Base-by-base conservation (phyloP, 1,140 invertebrate genomes). In the Drosophila eugracilis region DNA sequence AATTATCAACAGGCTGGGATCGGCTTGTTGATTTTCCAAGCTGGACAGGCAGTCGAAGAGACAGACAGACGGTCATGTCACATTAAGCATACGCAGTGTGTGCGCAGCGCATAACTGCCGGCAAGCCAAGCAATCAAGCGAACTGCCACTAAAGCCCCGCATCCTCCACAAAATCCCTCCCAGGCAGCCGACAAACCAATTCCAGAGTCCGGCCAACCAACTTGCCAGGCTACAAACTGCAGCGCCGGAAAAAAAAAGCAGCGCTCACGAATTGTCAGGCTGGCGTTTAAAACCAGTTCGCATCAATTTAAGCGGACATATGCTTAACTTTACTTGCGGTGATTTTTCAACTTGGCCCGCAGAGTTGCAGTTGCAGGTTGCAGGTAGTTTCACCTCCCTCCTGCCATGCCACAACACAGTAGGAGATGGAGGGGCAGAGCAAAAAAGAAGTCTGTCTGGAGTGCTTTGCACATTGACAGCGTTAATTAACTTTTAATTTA, bases 401-500 rank as follows among this genome's bases (percentile, higher is more conserved):
- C 17, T 10, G 10, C 15, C 10, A 0, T 4, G 10, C 10, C 10
- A 3, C 37, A 10, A 4, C 1, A 5, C 12, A 5, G 1, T 3
- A n/a, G 12, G 10, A 41, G 14, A 15, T n/a, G 14, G 15, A 1
- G 5, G 17, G 36, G 36, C 7, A n/a, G n/a, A 17, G 24, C 9
- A 4, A 10, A n/a, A 21, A n/a, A 26, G 39, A 21, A 34, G n/a
- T n/a, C n/a, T 54, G 57, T 19, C 49, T 86, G 67, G 58, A 85
- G 83, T 83, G 83, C 83, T 88, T 83, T 88, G 83, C 83, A 88
- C 83, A 88, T 88, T 88, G 83, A 89, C 84, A 88, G 83, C 83
- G 83, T 88, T 88, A 88, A 88, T 88, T 88, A 88, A 88, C 84
- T 88, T 88, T 88, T 88, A 88, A 88, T 88, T 88, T 88, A 88